Conservation (phyloP, 2,113 vertebrate species). For the Nyctereutes procyonoides region DNA sequence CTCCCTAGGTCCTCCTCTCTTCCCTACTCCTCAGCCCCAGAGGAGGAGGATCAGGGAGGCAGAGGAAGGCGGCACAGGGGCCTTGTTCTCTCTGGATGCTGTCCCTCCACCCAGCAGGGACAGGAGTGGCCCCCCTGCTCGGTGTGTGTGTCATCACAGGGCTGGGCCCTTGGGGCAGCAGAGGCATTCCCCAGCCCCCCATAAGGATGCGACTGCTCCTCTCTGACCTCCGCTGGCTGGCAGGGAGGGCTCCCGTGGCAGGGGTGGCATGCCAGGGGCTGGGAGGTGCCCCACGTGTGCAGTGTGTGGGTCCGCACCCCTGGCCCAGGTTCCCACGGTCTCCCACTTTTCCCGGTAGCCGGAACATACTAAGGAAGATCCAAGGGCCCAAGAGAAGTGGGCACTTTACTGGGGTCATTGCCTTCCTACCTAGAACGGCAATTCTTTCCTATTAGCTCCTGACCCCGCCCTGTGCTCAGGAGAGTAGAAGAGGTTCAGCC, state of each 20-base stretch:
- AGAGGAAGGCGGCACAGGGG: fast-evolving
- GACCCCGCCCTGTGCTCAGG: neutral
- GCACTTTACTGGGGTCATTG: neutral
- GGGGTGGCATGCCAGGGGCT: neutral
- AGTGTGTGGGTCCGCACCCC: neutral
- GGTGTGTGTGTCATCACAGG: too few species aligned
- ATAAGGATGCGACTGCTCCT: neutral
- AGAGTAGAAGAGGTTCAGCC: neutral
- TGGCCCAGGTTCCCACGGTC: fast-evolving
- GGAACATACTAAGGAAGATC: neutral
- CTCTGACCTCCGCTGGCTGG: neutral
- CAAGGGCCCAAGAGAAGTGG: neutral
- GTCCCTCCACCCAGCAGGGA: neutral
- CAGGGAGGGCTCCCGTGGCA: neutral
- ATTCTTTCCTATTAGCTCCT: neutral
- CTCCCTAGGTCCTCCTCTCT: neutral
- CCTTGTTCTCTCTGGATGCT: neutral
- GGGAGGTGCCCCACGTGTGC: neutral
- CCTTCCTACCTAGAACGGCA: neutral
- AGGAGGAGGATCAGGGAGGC: neutral
- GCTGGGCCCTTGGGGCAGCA: neutral
- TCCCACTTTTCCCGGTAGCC: neutral
- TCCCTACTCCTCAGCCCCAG: neutral
- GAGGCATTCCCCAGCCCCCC: neutral
- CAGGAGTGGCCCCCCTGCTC: neutral